These are phyloP conservation scores for Epiblema foenella DNA, from an alignment of 2,888 invertebrate genomes.

Conservation along the genomic window DNA sequence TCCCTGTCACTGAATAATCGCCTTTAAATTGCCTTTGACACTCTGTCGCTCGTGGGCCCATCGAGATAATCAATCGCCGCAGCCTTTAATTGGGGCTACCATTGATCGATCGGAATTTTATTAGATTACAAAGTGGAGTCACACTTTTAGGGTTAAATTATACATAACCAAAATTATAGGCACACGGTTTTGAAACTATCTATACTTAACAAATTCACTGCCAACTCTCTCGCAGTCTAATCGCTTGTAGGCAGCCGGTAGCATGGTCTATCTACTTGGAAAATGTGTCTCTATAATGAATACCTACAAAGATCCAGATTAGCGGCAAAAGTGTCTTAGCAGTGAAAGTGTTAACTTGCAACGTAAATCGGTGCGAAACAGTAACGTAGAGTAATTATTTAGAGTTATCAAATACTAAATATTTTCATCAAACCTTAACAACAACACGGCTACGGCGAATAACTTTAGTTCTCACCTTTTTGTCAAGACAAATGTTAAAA, in stretches of 20 bases:
- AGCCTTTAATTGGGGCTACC: conserved; percentile 6
- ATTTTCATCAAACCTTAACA: background rate
- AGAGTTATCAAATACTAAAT: background rate
- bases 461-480: no score
- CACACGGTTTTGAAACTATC: background rate
- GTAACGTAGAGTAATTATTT: background rate
- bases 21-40: conserved; percentile 45
- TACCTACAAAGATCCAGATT: background rate
- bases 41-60: conserved; percentile 23
- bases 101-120: conserved; percentile 9
- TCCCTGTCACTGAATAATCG: conserved; percentile 76
- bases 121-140: background rate
- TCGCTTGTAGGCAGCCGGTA: background rate
- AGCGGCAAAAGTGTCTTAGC: background rate
- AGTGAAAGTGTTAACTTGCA: background rate
- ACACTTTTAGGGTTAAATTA: background rate
- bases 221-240: background rate
- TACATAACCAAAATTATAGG: background rate
- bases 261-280: background rate
- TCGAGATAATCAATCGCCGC: conserved; percentile 20
- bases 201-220: background rate
- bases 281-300: background rate
- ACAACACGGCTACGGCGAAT: no score
- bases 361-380: background rate
- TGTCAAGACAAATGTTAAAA: no score